Percentiles rank a stretch among this genome's conserved stretches.
These are phyloP conservation scores for Periophthalmus modestus DNA, from an alignment of 2,113 vertebrate species.

Conservation along the genomic window DNA sequence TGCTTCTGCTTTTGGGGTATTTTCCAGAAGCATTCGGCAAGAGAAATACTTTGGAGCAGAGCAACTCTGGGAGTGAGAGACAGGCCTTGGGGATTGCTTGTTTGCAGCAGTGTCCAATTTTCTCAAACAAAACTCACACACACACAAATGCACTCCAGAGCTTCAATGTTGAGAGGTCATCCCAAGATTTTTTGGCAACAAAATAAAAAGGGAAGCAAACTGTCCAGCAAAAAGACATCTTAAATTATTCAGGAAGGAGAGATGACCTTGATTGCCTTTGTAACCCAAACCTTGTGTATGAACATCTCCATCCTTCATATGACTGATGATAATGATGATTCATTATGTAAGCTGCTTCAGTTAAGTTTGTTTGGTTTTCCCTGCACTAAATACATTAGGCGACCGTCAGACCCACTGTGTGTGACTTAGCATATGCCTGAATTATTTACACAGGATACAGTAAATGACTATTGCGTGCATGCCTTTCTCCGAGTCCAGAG, in stretches of 20 bases:
- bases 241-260: conserved; percentile 58
- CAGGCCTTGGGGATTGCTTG: conserved; percentile 11
- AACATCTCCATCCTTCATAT: conserved; percentile 41
- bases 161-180: conserved; percentile 40
- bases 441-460: conserved; percentile 76
- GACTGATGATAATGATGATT: conserved; percentile 51
- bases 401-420: conserved; percentile 21
- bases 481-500: conserved; percentile 18
- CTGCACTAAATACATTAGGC: conserved; percentile 8
- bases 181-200: conserved; percentile 29
- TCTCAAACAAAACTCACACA: conserved; percentile 1
- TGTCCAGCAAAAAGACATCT: conserved; percentile 43
- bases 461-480: conserved; percentile 62
- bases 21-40: conserved; percentile 19
- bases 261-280: conserved; percentile 70
- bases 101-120: conserved; percentile 10
- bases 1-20: conserved; percentile 25
- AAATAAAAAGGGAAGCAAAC: conserved; percentile 27
- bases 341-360: conserved; percentile 50
- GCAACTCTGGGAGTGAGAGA: conserved; percentile 9
- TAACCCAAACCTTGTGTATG: conserved; percentile 44
- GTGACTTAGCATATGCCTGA: conserved; percentile 50
- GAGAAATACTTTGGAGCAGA: conserved; percentile 14
- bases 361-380: conserved; percentile 35
- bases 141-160: conserved; percentile 14